Evolutionary conservation across 2,113 vertebrate genomes (phyloP), one percentile per base, ranked within the genome.

Genomic region (Erythrocercus mccallii): DNA sequence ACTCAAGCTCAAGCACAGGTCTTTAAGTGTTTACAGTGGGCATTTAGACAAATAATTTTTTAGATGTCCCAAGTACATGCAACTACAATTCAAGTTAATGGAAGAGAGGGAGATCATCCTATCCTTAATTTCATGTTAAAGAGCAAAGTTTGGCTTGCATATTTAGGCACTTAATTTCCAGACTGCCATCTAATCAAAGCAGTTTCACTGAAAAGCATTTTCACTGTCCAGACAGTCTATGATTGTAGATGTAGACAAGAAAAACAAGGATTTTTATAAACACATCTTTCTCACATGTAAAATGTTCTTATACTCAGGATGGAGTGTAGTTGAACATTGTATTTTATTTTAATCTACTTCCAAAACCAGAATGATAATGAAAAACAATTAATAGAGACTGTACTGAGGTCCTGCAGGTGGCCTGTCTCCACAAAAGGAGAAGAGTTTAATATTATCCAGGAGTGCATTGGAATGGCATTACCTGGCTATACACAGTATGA

Each of bases 281-380:
- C 33, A 42, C 35, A 45, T 48, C 22, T 40, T 66, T 48, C 40
- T 31, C 9, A 4, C 24, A 37, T 23, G 23, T 48, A 71, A 88
- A 53, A 47, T 83, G 33, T 22, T 76, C 5, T 12, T 56, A 35
- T 24, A 64, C 18, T 48, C 1, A 1, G 44, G 13, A 47, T 25
- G 30, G 51, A 68, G 14, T 60, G 65, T 28, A 88, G 58, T 9
- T 74, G 54, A 82, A 92, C 25, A n/a, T 1, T 37, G 44, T 62
- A 64, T 66, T 91, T 95, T n/a, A 73, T 83, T 81, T 81, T 54
- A 51, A 80, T 47, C 88, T 84, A 73, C 18, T 68, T 78, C 48
- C 54, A 73, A 86, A 83, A 58, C 5, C 37, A 94, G 35, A 88
- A 30, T 16, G 76, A 81, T 33, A 73, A 61, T 37, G 13, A 30